A percentile compares a stretch with the other conserved stretches of the same genome.
phyloP scores from a whole-genome alignment of 2,113 vertebrate species.

The Trematomus loennbergii region DNA sequence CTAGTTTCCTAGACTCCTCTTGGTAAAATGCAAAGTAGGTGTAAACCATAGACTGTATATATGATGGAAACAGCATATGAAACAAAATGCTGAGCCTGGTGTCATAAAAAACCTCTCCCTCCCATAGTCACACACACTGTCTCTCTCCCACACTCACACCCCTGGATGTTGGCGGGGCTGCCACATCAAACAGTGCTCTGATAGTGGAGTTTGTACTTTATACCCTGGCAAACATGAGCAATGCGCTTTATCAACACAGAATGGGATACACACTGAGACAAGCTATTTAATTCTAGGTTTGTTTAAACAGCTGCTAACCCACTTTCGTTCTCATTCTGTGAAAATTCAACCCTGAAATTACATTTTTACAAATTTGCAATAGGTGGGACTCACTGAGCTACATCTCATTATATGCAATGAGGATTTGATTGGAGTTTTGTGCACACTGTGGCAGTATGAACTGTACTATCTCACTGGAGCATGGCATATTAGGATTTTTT shows the following conservation, averaged over 20 bases:
- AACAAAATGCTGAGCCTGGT: constrained; percentile 4
- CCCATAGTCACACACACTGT: background rate
- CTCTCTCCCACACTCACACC: background rate
- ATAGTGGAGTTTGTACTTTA: constrained; percentile 66
- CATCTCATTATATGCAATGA: background rate
- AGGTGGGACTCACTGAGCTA: constrained; percentile 13
- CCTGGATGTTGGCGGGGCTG: constrained; percentile 40
- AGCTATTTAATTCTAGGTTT: constrained; percentile 42
- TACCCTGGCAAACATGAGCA: constrained; percentile 52
- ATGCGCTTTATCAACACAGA: constrained; percentile 38
- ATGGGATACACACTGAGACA: constrained; percentile 2
- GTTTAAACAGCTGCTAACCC: constrained; percentile 65
- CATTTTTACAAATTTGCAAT: constrained; percentile 20
- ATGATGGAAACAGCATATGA: background rate
- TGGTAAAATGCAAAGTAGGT: constrained; percentile 4
- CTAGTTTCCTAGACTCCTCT: constrained; percentile 8
- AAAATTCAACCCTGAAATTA: constrained; percentile 28
- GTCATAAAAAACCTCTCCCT: constrained; percentile 41
- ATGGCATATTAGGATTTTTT: constrained; percentile 34
- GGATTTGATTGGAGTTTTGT: constrained; percentile 15
- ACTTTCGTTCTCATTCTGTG: constrained; percentile 43
- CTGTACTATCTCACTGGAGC: constrained; percentile 35
- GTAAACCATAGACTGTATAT: background rate
- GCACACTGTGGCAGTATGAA: constrained; percentile 13
- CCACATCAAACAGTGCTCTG: constrained; percentile 41